phyloP scores from a whole-genome alignment of 1,140 invertebrate genomes.

The Pseudomyrmex pallidus region DNA sequence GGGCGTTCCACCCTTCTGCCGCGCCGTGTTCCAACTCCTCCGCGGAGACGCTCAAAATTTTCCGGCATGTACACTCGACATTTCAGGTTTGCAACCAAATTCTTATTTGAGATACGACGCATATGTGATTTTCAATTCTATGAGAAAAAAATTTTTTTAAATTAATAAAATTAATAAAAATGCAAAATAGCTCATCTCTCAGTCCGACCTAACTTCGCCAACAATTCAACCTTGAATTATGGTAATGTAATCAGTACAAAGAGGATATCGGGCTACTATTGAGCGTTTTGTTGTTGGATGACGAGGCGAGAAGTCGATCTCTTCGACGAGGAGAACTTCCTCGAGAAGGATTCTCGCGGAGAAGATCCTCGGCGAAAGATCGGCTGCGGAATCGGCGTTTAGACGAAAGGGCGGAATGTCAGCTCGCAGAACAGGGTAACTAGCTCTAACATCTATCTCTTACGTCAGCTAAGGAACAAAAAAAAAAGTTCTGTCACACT shows the following conservation, averaged over 20 bases:
- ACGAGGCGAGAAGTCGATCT: background rate
- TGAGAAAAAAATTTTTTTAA: too few relatives aligned
- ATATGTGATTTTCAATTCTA: background rate
- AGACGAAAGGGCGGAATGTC: constrained; percentile 74
- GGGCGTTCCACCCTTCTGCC: constrained; percentile 74
- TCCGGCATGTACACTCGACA: too few relatives aligned
- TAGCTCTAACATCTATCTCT: constrained; percentile 82
- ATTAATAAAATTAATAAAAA: background rate
- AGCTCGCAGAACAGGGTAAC: constrained; percentile 83
- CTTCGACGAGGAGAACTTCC: background rate
- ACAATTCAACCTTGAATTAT: background rate
- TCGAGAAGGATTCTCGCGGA: background rate
- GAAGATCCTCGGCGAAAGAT: constrained; percentile 21
- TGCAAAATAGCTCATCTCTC: background rate
- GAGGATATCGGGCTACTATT: background rate
- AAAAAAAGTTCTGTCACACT: constrained; percentile 71
- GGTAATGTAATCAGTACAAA: constrained; percentile 14
- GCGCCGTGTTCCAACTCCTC: background rate
- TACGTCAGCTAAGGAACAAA: constrained; percentile 75
- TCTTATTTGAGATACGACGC: too few relatives aligned
- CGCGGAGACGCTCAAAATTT: background rate
- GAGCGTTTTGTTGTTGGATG: background rate
- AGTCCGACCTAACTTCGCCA: constrained; percentile 12
- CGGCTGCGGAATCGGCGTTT: background rate
- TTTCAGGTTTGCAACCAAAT: too few relatives aligned